A percentile compares a stretch with the other conserved stretches of the same genome.
These are phyloP conservation scores for Nyctalus aviator DNA, from an alignment of 2,797 vertebrate species.

Conservation along the genomic window DNA sequence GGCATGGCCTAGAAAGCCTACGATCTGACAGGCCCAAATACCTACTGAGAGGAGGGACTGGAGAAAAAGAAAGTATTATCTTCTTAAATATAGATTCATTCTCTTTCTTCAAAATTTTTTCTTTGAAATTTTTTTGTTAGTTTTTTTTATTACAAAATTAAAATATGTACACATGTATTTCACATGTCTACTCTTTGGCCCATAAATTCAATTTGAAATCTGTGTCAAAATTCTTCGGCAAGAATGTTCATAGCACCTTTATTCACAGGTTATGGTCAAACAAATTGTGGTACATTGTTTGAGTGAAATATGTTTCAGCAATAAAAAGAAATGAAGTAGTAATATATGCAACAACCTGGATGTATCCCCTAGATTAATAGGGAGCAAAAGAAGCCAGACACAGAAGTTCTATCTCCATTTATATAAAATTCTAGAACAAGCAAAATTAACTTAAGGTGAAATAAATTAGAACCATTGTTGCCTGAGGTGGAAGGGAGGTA, in stretches of 20 bases:
- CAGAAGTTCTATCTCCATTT: slow-evolving; percentile 21
- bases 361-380: not conserved
- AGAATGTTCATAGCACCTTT: slow-evolving; percentile 34
- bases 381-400: not conserved
- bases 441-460: slow-evolving; percentile 28
- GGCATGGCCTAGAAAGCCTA: not conserved
- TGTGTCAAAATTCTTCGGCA: not conserved
- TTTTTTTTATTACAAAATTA: not conserved
- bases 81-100: not conserved
- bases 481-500: not conserved
- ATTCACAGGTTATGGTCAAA: not conserved
- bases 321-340: not conserved
- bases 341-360: not conserved
- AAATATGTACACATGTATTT: not conserved
- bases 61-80: not conserved
- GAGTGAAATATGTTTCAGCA: not conserved
- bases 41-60: not conserved
- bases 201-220: slow-evolving; percentile 21
- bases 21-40: not conserved
- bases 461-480: not conserved
- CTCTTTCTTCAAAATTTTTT: not conserved
- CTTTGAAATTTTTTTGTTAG: not conserved
- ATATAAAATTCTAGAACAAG: slow-evolving; percentile 13
- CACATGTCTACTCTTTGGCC: not conserved
- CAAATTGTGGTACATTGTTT: not conserved